Base-by-base conservation (phyloP, 1,140 invertebrate species). In the Lasioglossum baleicum region DNA sequence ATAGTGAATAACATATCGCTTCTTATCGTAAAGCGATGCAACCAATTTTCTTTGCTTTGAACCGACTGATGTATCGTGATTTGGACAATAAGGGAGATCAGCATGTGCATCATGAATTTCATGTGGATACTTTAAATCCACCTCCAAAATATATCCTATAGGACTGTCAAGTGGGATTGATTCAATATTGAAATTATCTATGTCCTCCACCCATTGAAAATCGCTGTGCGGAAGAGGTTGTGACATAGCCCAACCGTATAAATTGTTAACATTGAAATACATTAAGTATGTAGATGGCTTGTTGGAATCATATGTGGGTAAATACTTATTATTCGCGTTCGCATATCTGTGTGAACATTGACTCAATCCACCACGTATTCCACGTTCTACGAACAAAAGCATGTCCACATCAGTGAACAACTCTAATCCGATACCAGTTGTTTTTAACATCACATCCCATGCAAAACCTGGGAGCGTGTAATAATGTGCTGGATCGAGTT, bases 381-480 rank as follows among this genome's bases (percentile, higher is more conserved):
- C 67, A 0, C 22, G 20, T 13, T 92, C 89, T 5, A 56, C 17
- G 17, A 61, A 94, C 81, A n/a, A n/a, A n/a, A n/a, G n/a, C n/a
- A n/a, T n/a, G n/a, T n/a, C n/a, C n/a, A n/a, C n/a, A n/a, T n/a
- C n/a, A n/a, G n/a, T n/a, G n/a, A n/a, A n/a, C n/a, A n/a, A n/a
- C n/a, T n/a, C n/a, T n/a, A n/a, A n/a, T n/a, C n/a, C n/a, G n/a
- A n/a, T n/a, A n/a, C n/a, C n/a, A n/a, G n/a, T n/a, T n/a, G n/a
- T n/a, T n/a, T n/a, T n/a, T n/a, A n/a, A n/a, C n/a, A n/a, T n/a
- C n/a, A n/a, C n/a, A n/a, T n/a, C n/a, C n/a, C n/a, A n/a, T n/a
- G n/a, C n/a, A n/a, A n/a, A n/a, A n/a, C n/a, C n/a, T n/a, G n/a
- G n/a, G n/a, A n/a, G n/a, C n/a, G n/a, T n/a, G n/a, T n/a, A n/a